Base-by-base conservation (phyloP, 2,888 invertebrate genomes). In the Lasioglossum lativentre region DNA sequence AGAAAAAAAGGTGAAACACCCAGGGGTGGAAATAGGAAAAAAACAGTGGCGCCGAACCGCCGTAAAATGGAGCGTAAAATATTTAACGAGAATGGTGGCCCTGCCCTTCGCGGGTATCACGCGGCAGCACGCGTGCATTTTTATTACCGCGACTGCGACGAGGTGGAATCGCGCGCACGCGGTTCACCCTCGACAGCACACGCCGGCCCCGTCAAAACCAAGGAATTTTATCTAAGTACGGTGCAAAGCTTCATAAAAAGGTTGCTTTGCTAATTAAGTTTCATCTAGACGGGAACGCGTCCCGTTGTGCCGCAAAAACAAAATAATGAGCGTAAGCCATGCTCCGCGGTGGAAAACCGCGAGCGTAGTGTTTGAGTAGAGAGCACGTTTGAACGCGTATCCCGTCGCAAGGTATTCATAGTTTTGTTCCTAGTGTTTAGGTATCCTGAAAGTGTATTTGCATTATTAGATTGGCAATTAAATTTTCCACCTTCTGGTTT, bases 21-120 rank as follows among this genome's bases (percentile, higher is more conserved):
- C 30, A 19, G 30, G 34, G n/a, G 63, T 6, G 63, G 63, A 19
- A 8, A 34, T 6, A 30, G 63, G 63, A 2, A 75, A 70, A 52
- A 82, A 77, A 80, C 56, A 63, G 82, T 68, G 75, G 79, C 74
- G 70, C 82, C 80, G 77, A 83, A 84, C 86, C 72, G 71, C 71
- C 87, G 87, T 93, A 93, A 93, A 92, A 91, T 90, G 87, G 84
- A 75, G 85, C 89, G 88, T 91, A 93, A 93, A 93, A 89, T 92
- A 92, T 92, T 91, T 91, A 93, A 92, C 90, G 90, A 85, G 84
- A 80, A 76, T 82, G 81, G 75, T 81, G 80, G 80, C 80, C 86
- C 82, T 80, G 77, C 85, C 80, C 78, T 89, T 82, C 70, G 75
- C 72, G 76, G 83, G 72, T 86, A 84, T 87, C 85, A 81, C 82